These are phyloP conservation scores for Stegostoma tigrinum DNA, from an alignment of 2,113 vertebrate species.

Conservation along the genomic window DNA sequence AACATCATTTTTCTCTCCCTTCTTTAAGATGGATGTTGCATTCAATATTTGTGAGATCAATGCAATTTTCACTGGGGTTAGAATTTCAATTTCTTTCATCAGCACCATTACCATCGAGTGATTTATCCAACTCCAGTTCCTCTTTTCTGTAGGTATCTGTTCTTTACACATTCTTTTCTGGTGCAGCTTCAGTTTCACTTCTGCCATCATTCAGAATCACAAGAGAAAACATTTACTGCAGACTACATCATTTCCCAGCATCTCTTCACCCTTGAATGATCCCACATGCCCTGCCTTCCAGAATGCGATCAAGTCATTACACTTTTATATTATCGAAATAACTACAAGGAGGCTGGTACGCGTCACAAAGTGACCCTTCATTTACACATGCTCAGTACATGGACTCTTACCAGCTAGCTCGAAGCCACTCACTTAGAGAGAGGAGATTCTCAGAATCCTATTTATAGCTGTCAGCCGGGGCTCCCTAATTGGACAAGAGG, in stretches of 20 bases:
- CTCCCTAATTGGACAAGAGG: too few relatives aligned
- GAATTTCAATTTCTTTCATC: background rate
- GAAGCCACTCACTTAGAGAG: too few relatives aligned
- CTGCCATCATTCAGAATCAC: background rate
- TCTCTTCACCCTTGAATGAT: background rate
- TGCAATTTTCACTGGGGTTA: background rate
- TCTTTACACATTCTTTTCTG: background rate
- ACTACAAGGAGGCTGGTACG: too few relatives aligned
- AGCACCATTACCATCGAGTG: background rate
- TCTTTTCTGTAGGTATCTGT: background rate
- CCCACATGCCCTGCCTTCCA: background rate
- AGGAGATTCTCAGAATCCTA: too few relatives aligned
- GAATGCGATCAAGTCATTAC: background rate
- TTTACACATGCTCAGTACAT: too few relatives aligned
- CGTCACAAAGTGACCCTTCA: too few relatives aligned
- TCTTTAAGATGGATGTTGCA: background rate
- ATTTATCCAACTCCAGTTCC: background rate
- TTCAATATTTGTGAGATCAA: background rate
- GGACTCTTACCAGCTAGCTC: too few relatives aligned
- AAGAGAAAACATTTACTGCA: background rate
- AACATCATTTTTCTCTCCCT: background rate
- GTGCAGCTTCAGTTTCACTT: background rate
- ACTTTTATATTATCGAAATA: background rate
- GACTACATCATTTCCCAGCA: background rate
- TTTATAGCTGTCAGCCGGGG: too few relatives aligned